These are phyloP conservation scores for Phodopus roborovskii DNA, from an alignment of 2,113 vertebrate species.

Conservation along the genomic window DNA sequence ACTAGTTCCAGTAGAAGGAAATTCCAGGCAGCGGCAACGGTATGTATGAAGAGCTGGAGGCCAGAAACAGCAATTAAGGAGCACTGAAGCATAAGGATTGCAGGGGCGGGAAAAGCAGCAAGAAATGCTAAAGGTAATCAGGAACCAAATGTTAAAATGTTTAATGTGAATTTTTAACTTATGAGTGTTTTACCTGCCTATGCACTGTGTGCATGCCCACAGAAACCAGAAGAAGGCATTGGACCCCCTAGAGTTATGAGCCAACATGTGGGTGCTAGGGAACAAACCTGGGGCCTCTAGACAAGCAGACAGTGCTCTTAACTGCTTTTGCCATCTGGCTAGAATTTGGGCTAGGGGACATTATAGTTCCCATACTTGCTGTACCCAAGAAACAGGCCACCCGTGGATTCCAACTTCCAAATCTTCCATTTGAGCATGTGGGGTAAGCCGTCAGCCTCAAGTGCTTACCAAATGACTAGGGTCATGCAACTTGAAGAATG, in stretches of 20 bases:
- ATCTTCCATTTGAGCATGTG: neutral
- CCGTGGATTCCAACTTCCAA: neutral
- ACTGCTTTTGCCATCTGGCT: neutral
- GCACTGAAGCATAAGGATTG: neutral
- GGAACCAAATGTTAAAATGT: neutral
- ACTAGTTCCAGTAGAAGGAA: neutral
- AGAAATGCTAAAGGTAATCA: constrained; percentile 24
- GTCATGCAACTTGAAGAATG: neutral
- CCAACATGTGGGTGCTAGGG: neutral
- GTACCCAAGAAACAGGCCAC: neutral
- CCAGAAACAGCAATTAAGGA: constrained; percentile 53
- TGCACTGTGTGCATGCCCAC: neutral
- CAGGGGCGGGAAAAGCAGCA: neutral
- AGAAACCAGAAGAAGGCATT: neutral
- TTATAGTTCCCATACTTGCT: constrained; percentile 29
- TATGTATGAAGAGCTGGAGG: constrained; percentile 20
- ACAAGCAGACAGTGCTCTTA: neutral
- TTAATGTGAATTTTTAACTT: neutral
- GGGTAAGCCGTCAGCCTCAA: neutral
- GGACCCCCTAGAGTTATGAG: neutral
- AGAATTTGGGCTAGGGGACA: neutral
- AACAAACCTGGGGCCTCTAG: neutral
- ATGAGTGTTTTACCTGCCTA: neutral
- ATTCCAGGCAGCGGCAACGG: neutral
- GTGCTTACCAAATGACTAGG: neutral